Evolutionary conservation across 2,113 vertebrate genomes (phyloP).

Genomic region (Speoplatyrhinus poulsoni): DNA sequence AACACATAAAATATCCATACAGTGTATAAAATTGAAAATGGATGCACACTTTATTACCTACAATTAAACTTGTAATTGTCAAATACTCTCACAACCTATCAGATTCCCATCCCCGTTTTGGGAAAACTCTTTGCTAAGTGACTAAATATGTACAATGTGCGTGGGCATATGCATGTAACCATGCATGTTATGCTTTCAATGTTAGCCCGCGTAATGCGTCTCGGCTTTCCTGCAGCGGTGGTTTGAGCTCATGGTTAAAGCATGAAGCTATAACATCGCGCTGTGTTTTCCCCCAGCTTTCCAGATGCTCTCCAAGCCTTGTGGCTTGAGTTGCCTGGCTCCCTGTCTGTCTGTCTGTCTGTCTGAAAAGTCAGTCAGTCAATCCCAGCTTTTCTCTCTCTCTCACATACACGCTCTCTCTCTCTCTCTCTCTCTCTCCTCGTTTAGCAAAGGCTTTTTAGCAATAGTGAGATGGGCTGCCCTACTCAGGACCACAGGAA

Average conservation of each 20-base stretch:
- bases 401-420: too few relatives aligned
- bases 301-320: slow-evolving; percentile 62
- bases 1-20: too few relatives aligned
- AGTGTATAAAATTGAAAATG: too few relatives aligned
- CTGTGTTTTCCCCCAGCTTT: slow-evolving; percentile 49
- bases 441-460: too few relatives aligned
- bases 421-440: too few relatives aligned
- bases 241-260: slow-evolving; percentile 72
- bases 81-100: too few relatives aligned
- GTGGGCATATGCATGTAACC: slow-evolving; percentile 26
- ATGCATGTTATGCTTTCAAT: slow-evolving; percentile 31
- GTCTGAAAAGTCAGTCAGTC: too few relatives aligned
- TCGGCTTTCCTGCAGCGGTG: slow-evolving; percentile 52
- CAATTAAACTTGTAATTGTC: too few relatives aligned
- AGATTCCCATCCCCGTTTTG: too few relatives aligned
- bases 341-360: background rate
- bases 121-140: background rate
- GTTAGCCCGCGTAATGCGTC: slow-evolving; percentile 52
- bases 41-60: too few relatives aligned
- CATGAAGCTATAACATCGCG: slow-evolving; percentile 54
- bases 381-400: too few relatives aligned
- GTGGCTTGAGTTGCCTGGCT: slow-evolving; percentile 60
- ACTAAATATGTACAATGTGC: slow-evolving; percentile 10
- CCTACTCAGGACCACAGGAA: slow-evolving; percentile 12
- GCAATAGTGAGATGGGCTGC: slow-evolving; percentile 1